Base-by-base conservation (phyloP, 2,888 invertebrate species). In the Dorcus hopei region DNA sequence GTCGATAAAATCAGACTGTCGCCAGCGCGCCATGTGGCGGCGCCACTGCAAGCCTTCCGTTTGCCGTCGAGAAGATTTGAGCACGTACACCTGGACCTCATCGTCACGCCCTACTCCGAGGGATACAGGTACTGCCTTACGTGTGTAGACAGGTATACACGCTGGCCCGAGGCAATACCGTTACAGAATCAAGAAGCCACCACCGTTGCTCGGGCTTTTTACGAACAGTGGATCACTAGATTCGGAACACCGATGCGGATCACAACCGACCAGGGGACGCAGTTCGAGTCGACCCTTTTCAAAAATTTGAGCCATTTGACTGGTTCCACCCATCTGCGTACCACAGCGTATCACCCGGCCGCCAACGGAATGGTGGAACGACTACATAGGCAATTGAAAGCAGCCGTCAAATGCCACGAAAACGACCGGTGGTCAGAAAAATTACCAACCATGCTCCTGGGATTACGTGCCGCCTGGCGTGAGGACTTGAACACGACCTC, bases 21-120 rank as follows among this genome's bases (percentile, higher is more conserved):
- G 19, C 2, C n/a, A n/a, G n/a, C 62, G 1, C 60, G 73, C 3
- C 75, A 74, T 57, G 63, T 61, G 4, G 55, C 52, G 47, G 45
- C 65, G 2, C 61, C 62, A 7, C 50, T 65, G 1, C 49, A 49
- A 19, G 26, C 55, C 7, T 67, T 72, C 49, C n/a, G 52, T 3
- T 43, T 56, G 3, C 68, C 72, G 1, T 61, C 62, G 16, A 52
- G 49, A 5, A 62, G 77, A 23, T 78, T 80, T 62, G 59, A 67
- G 2, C 76, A 78, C 57, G 66, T 80, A 4, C 77, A 80, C 63
- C 67, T 80, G 3, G 78, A 80, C 63, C 64, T 81, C 7, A 71
- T 80, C 1, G 77, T 79, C 78, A 0, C 59, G 80, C 8, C 74
- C 78, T 14, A 6, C 55, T 2, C 69, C 69, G 0, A 66, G 9